Evolutionary conservation across 2,113 vertebrate species (phyloP), one percentile per base, ranked within the genome.

Genomic region (Phrynosoma blainvillii): DNA sequence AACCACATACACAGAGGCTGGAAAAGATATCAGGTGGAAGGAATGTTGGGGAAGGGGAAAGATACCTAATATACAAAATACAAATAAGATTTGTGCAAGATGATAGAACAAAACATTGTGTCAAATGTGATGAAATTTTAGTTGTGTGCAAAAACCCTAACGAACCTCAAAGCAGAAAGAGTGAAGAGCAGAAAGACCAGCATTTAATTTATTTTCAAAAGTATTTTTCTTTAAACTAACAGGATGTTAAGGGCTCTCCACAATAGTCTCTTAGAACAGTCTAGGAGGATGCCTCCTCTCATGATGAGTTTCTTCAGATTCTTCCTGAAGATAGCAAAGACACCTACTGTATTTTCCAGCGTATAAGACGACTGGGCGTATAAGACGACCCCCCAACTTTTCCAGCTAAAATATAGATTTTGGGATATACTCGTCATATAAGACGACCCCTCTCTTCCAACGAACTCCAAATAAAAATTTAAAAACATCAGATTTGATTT

Each of bases 11-110:
- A 83, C 62, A 85, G 73, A 88, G 86, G 83, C 94, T 90, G 13
- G 91, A 76, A 75, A 85, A 90, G 89, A 90, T 84, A 86, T 89
- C 73, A 82, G 83, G n/a, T 82, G 79, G 85, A 84, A 84, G 87
- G 91, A 65, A 66, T n/a, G 20, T 42, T 89, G 89, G 88, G 23
- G 32, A 52, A 2, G 16, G 65, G 65, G 20, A 21, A 6, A 6
- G 65, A 66, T 66, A 65, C 62, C 12, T 65, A 23, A 18, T 23
- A 66, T 20, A 74, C 20, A 36, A 47, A 47, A 71, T 71, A 13
- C 70, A 71, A n/a, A 11, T 71, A 11, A n/a, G 12, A n/a, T n/a
- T 71, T 71, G 14, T 30, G 8, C 47, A 71, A n/a, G 14, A 13
- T 73, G 71, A 74, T 36, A 9, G 74, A 32, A 59, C 56, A 59